Evolutionary conservation across 2,113 vertebrate species (phyloP).

Genomic region (Oceanodroma tethys): DNA sequence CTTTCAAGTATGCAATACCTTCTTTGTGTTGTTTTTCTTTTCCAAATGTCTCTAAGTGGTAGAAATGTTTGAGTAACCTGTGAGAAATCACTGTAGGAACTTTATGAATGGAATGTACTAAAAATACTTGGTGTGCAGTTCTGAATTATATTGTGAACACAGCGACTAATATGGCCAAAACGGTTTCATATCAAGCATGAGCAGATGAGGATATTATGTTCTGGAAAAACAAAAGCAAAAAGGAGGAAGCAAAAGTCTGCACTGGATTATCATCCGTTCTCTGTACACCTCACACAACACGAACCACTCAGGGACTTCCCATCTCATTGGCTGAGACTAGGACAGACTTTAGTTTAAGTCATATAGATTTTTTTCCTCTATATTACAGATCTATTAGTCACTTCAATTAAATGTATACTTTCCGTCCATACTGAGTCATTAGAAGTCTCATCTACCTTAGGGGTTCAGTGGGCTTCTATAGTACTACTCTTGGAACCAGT

Average conservation of each 20-base stretch:
- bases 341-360: constrained; percentile 69
- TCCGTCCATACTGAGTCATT: constrained; percentile 63
- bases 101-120: constrained; percentile 84
- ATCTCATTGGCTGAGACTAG: constrained; percentile 33
- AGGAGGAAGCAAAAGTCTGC: constrained; percentile 63
- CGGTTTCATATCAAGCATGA: constrained; percentile 38
- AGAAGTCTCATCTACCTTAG: constrained; percentile 70
- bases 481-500: constrained; percentile 72
- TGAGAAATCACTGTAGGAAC: constrained; percentile 42
- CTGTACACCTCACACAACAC: constrained; percentile 67
- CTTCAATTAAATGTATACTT: constrained; percentile 64
- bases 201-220: constrained; percentile 36
- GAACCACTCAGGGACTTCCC: constrained; percentile 30
- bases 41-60: background rate
- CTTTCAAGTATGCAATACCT: constrained; percentile 20
- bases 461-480: constrained; percentile 73
- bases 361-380: constrained; percentile 65
- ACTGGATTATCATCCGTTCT: constrained; percentile 66
- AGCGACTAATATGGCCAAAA: constrained; percentile 27
- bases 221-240: constrained; percentile 32
- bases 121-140: constrained; percentile 48
- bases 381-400: constrained; percentile 76
- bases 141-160: constrained; percentile 21
- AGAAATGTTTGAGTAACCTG: constrained; percentile 45
- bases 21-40: background rate